Base-by-base conservation (phyloP, 2,888 invertebrate species). In the Anoncus sp. region DNA sequence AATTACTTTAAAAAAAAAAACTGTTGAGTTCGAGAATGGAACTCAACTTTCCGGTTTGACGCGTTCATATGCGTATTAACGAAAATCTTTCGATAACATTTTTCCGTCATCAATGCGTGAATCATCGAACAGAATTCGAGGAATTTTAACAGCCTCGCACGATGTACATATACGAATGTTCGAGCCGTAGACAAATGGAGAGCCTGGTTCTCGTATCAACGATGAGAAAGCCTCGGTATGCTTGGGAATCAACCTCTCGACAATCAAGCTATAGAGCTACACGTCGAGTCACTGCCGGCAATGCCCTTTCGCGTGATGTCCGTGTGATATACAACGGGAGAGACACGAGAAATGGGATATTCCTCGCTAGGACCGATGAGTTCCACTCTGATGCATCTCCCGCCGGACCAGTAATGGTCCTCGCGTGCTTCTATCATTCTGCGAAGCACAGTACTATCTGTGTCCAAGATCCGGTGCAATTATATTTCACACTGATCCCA, bases 301-400 rank as follows among this genome's bases (percentile, higher is more conserved):
- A 22, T 74, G 69, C 43, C 73, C 67, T 69, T 65, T 74, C 69
- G 69, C 70, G 55, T 71, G 70, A 38, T 75, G 70, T 66, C 55
- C 60, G 65, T 55, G 53, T 12, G 16, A 65, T 59, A 65, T 65
- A 60, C 63, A 45, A 16, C 18, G 24, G 66, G 53, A 38, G 67
- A 74, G 73, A 10, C 66, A 74, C 60, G 73, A 69, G 51, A 55
- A 71, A 66, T 78, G 53, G 74, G 59, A 66, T 70, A 74, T 78
- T 70, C 70, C 55, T 65, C 55, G n/a, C n/a, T n/a, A n/a, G 72
- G 65, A 72, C 72, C 72, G 69, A 72, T 75, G 80, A 70, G 75
- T 62, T 75, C 47, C 55, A 40, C 47, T 53, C 53, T 55, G 65
- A 71, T 70, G 69, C 65, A 59, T 60, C 43, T 24, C 55, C 31